These are phyloP conservation scores for Watsonalla binaria DNA, from an alignment of 2,888 invertebrate species.

Conservation along the genomic window DNA sequence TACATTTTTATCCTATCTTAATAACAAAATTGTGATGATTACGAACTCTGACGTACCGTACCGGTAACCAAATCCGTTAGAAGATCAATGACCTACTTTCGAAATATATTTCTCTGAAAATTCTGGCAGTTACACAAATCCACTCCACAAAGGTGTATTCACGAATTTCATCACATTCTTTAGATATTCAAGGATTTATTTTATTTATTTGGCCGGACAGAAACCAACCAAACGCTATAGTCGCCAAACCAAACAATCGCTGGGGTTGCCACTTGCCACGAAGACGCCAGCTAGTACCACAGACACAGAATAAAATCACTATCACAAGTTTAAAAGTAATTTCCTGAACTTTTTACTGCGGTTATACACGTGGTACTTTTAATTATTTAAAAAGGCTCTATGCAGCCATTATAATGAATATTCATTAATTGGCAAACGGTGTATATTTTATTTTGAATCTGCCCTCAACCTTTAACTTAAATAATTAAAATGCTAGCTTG, in stretches of 20 bases:
- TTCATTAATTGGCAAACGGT: too few species aligned
- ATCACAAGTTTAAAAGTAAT: neutral
- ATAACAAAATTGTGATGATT: conserved; percentile 30
- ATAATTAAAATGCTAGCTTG: too few species aligned
- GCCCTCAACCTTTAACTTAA: too few species aligned
- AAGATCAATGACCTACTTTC: conserved; percentile 48
- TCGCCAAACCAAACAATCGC: conserved; percentile 28
- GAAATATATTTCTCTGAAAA: conserved; percentile 52
- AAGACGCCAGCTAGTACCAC: neutral
- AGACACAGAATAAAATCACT: neutral
- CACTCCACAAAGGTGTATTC: conserved; percentile 29
- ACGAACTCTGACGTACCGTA: conserved; percentile 67
- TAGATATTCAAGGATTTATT: conserved; percentile 63
- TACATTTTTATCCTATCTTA: conserved; percentile 14
- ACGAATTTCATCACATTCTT: conserved; percentile 36
- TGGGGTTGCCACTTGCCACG: conserved; percentile 19
- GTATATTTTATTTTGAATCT: too few species aligned
- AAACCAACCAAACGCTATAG: conserved; percentile 19
- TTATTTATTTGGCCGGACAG: conserved; percentile 25
- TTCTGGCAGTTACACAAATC: conserved; percentile 26
- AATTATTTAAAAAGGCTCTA: too few species aligned
- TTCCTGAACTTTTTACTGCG: too few species aligned
- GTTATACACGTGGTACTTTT: too few species aligned
- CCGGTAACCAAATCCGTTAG: conserved; percentile 72
- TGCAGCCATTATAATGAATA: too few species aligned